A percentile compares a stretch with the other conserved stretches of the same genome.
Conservation (phyloP, 1,140 invertebrate species). For the Drosophila obscura region DNA sequence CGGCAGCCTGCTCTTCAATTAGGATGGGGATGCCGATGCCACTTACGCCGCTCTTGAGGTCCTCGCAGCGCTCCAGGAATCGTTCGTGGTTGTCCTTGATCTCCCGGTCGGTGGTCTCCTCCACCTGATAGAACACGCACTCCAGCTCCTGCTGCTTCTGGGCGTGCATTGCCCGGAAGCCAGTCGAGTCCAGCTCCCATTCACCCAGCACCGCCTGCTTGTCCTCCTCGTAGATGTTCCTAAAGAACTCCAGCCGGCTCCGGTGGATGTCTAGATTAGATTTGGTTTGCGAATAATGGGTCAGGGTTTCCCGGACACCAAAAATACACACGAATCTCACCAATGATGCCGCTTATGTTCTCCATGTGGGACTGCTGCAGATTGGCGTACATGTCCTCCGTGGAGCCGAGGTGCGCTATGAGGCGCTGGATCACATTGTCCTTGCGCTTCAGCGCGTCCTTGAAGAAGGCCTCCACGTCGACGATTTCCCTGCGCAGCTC, state of each 20-base stretch:
- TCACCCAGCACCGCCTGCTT: constrained; percentile 85
- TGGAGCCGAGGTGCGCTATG: constrained; percentile 87
- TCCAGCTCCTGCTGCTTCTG: constrained; percentile 75
- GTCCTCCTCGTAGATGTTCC: constrained; percentile 85
- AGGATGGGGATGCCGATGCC: background rate
- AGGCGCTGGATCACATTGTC: constrained; percentile 87
- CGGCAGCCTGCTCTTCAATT: constrained; percentile 61
- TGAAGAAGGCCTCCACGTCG: constrained; percentile 83
- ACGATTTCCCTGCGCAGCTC: constrained; percentile 88
- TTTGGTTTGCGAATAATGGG: no score
- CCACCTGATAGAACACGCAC: constrained; percentile 76
- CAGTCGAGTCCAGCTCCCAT: constrained; percentile 84
- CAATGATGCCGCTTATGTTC: constrained; percentile 87
- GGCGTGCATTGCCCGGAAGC: constrained; percentile 81
- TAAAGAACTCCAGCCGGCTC: constrained; percentile 85
- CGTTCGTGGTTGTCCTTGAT: constrained; percentile 67
- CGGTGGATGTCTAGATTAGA: constrained; percentile 82
- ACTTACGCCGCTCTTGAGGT: constrained; percentile 84
- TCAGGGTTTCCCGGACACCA: background rate
- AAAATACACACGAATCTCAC: constrained; percentile 80
- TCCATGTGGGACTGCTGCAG: constrained; percentile 87
- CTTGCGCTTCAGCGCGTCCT: constrained; percentile 86
- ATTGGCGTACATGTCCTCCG: constrained; percentile 88
- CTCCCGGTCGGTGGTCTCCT: constrained; percentile 58
- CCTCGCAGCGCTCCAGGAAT: constrained; percentile 83